Conservation (phyloP, 2,113 vertebrate species). For the Triplophysa rosa region DNA sequence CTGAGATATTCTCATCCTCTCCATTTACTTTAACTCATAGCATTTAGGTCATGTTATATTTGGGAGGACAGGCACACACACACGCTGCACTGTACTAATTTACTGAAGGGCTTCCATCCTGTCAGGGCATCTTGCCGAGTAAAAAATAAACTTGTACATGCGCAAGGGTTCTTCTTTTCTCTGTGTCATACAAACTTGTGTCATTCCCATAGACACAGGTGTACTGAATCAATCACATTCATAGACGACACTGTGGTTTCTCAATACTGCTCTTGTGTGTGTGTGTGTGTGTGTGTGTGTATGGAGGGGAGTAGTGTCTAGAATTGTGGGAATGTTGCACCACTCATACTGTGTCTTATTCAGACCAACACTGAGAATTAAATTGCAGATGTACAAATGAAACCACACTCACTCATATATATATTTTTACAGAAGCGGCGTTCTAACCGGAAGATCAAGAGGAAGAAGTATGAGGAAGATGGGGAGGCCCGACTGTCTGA, state of each 20-base stretch:
- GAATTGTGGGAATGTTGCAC: background rate
- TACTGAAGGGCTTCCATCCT: slow-evolving; percentile 9
- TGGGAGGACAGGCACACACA: background rate
- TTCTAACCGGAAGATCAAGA: slow-evolving; percentile 97
- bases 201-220: background rate
- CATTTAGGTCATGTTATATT: slow-evolving; percentile 63
- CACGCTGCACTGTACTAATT: slow-evolving; percentile 3
- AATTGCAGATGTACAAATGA: background rate
- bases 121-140: slow-evolving; percentile 2
- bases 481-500: slow-evolving; percentile 89
- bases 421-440: slow-evolving; percentile 84
- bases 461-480: slow-evolving; percentile 94
- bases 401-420: background rate
- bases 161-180: background rate
- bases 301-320: background rate
- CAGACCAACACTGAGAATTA: background rate
- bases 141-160: slow-evolving; percentile 6
- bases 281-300: too few species aligned
- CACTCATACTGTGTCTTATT: background rate
- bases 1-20: slow-evolving; percentile 60
- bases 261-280: too few species aligned
- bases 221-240: background rate
- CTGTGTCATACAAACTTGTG: background rate
- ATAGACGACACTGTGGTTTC: background rate
- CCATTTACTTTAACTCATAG: slow-evolving; percentile 68